phyloP scores from a whole-genome alignment of 2,113 vertebrate genomes.

The Xiphophorus couchianus region DNA sequence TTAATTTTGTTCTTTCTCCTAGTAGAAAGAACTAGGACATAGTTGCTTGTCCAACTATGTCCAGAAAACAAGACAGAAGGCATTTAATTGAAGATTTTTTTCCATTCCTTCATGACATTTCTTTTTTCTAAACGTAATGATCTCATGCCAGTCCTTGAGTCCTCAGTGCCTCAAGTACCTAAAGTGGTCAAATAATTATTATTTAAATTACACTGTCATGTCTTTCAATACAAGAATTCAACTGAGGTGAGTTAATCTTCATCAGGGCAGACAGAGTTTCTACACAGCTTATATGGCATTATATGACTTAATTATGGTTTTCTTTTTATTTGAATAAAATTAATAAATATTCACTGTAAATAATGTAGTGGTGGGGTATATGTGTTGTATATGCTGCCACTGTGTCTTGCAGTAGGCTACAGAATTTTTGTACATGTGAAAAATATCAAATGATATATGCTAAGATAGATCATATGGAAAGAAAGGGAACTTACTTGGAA shows the following conservation, averaged over 20 bases:
- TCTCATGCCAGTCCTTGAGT: too few species aligned
- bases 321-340: not conserved
- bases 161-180: too few species aligned
- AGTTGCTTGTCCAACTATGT: not conserved
- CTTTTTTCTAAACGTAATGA: too few species aligned
- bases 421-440: not conserved
- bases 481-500: not conserved
- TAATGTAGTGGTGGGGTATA: too few species aligned
- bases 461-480: not conserved
- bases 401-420: not conserved
- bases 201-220: too few species aligned
- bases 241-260: not conserved
- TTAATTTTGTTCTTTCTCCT: conserved; percentile 18
- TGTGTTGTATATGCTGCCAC: too few species aligned
- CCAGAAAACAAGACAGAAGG: not conserved
- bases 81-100: not conserved
- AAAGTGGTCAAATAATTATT: too few species aligned
- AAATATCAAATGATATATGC: not conserved
- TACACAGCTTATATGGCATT: not conserved
- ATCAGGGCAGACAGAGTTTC: not conserved
- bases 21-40: too few species aligned
- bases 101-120: too few species aligned
- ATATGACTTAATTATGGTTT: not conserved
- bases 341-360: not conserved
- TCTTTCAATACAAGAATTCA: too few species aligned